Base-by-base conservation (phyloP, 2,888 invertebrate genomes). In the Lithophane socia region DNA sequence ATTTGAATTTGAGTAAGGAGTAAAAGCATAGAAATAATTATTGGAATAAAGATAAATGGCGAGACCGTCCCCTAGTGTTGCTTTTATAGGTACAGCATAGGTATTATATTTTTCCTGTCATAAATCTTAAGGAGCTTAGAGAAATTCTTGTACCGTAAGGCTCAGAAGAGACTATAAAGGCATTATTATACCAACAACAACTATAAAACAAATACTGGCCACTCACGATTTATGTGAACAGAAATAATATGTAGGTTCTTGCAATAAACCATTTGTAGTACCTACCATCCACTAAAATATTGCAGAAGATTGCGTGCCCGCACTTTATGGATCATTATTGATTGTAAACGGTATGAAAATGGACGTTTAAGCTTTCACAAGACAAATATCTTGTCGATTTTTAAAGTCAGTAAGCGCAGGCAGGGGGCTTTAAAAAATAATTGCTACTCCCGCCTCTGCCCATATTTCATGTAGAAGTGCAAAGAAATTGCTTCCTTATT, bases 331-430 rank as follows among this genome's bases (percentile, higher is more conserved):
- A 80, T 86, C 89, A 89, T 92, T 91, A 92, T 92, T 91, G 91
- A 94, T 93, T 92, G 92, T 93, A 93, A 92, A 91, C 88, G 89
- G 87, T 91, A 92, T 91, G 90, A 87, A 92, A 91, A 91, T 90
- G 88, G 91, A 91, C 92, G 90, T 90, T 94, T 93, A 94, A 94
- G 90, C 88, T 88, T 89, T 89, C 83, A 73, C 77, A 90, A 92
- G 92, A 93, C 93, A 92, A 94, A 92, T 92, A 90, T 90, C 88
- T 86, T 89, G 88, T 90, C 89, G 86, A 91, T 91, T 92, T 93
- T 90, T 89, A 90, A 90, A 89, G 69, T 64, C 78, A 29, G 70
- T 66, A 84, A 82, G 77, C 82, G 88, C 86, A 86, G 86, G 92
- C 91, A 89, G 92, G 94, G 92, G 92, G 90, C 86, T 91, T 87